Base-by-base conservation (phyloP, 1,140 invertebrate genomes). In the Physella acuta region DNA sequence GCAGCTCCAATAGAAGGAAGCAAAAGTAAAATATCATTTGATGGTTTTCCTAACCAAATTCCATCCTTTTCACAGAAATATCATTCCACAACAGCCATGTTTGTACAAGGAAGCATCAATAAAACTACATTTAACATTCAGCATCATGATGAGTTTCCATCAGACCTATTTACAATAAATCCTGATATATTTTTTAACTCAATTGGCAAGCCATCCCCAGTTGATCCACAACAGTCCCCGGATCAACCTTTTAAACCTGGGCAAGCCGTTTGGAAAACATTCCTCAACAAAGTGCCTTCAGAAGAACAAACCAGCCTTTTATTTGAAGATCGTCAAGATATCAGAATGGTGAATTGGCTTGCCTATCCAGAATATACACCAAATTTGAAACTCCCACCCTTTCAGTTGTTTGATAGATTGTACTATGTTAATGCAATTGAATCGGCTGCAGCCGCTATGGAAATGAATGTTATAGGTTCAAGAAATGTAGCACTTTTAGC, bases 341-440 rank as follows among this genome's bases (percentile, higher is more conserved):
- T 85, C 16, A 71, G 81, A 39, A 78, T 86, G 14, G 75, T 79
- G 17, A 78, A 86, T 70, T 91, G 90, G 90, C 81, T 87, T 59
- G 90, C 90, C 1, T 91, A 91, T 82, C 90, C 90, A 16, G 79
- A 88, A 28, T 91, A 91, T 78, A 39, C 56, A 24, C 74, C 79
- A 1, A 73, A 80, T 16, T 70, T 80, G 34, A 78, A 80, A 51
- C 71, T 87, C 2, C 85, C 86, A 56, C 83, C 86, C 49, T 91
- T 91, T 77, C 81, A 88, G 56, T 73, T 91, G 0, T 79, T 88
- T 72, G 82, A 88, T 62, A 79, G 82, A 11, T 68, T 91, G 31
- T 91, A 89, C 81, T 87, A 91, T 76, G 76, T 90, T 0, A 92
- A 91, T 86, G 87, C 88, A 11, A 89, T 91, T 63, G 90, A 92